Evolutionary conservation across 2,888 invertebrate genomes (phyloP).

Genomic region (Melitaea athalia): DNA sequence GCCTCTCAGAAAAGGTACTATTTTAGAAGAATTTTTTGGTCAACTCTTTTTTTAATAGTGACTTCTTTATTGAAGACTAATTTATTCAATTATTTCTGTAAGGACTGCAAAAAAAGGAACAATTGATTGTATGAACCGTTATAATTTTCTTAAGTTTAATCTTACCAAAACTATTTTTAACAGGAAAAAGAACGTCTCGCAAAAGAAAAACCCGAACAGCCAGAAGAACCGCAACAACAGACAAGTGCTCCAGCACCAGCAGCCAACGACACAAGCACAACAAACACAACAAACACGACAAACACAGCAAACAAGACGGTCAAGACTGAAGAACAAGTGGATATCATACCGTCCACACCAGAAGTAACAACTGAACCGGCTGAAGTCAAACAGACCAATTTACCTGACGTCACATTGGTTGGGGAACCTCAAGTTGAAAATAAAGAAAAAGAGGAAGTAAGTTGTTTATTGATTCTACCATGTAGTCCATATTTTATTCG

Average conservation of each 20-base stretch:
- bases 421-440: conserved; percentile 60
- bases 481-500: too few relatives aligned
- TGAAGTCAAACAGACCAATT: conserved; percentile 46
- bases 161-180: conserved; percentile 7
- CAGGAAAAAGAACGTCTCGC: conserved; percentile 65
- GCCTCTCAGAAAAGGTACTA: conserved; percentile 68
- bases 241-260: neutral
- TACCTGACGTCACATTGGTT: conserved; percentile 71
- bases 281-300: conserved; percentile 15
- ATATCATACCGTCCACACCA: conserved; percentile 10
- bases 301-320: neutral
- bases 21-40: too few relatives aligned
- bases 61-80: too few relatives aligned
- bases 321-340: conserved; percentile 25
- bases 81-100: too few relatives aligned
- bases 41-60: neutral
- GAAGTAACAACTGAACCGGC: conserved; percentile 7
- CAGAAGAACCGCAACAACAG: conserved; percentile 26
- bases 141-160: neutral
- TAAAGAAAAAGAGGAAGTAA: conserved; percentile 49
- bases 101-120: too few relatives aligned
- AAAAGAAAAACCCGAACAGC: conserved; percentile 48
- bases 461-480: neutral
- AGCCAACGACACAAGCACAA: conserved; percentile 22
- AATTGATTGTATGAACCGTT: neutral